Conservation (phyloP, 2,888 invertebrate species). For the Melipona beecheii region DNA sequence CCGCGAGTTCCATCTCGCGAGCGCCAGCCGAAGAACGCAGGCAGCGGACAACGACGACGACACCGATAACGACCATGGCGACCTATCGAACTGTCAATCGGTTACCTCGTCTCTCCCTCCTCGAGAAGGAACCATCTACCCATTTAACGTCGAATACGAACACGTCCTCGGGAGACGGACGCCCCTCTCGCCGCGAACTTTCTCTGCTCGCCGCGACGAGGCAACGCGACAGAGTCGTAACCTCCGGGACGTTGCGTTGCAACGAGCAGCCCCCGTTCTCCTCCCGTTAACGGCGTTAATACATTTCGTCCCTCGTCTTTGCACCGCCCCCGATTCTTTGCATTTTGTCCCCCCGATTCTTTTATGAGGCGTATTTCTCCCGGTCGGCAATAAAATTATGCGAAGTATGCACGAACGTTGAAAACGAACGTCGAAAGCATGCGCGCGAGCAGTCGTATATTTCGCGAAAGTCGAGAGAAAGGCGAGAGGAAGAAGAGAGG, state of each 20-base stretch:
- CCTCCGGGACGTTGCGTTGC: background rate
- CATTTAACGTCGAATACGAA: conserved; percentile 21
- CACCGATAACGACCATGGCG: conserved; percentile 8
- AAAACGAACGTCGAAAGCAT: background rate
- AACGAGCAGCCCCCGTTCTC: background rate
- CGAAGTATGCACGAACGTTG: background rate
- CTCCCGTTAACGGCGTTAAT: background rate
- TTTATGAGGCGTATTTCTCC: conserved; percentile 8
- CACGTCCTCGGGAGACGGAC: background rate
- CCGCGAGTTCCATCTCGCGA: too few species aligned
- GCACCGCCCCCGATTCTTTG: background rate
- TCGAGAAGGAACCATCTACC: background rate
- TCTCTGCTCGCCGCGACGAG: background rate
- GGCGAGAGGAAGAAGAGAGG: background rate
- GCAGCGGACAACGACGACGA: background rate
- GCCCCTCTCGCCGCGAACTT: too few species aligned
- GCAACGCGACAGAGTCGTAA: background rate
- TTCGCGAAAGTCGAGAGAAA: background rate
- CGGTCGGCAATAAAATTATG: conserved; percentile 12
- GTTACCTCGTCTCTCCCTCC: background rate
- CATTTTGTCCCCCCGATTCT: background rate
- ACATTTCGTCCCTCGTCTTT: background rate
- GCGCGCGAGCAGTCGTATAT: background rate
- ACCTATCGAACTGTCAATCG: conserved; percentile 22
- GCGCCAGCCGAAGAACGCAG: background rate